A percentile compares a stretch with the other conserved stretches of the same genome.
Evolutionary conservation across 1,140 invertebrate species (phyloP).

Genomic region (Colletes latitarsis): DNA sequence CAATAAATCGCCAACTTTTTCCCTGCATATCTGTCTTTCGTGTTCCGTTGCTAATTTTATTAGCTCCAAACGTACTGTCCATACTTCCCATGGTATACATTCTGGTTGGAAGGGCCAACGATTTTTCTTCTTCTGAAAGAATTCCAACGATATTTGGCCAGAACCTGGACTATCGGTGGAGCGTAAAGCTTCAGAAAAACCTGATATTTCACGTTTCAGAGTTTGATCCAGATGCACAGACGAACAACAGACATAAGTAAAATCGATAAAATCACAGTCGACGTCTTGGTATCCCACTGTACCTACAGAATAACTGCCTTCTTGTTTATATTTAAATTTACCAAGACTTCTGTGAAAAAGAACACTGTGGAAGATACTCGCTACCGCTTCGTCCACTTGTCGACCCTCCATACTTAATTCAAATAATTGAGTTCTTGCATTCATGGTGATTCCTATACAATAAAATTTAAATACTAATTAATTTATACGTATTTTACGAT

Average conservation of each 20-base stretch:
- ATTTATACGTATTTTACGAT: background rate
- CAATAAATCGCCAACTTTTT: slow-evolving; percentile 94
- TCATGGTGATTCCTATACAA: slow-evolving; percentile 84
- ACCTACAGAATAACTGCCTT: slow-evolving; percentile 96
- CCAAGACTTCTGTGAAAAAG: slow-evolving; percentile 96
- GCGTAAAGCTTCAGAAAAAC: slow-evolving; percentile 92
- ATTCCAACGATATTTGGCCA: slow-evolving; percentile 96
- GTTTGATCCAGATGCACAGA: slow-evolving; percentile 88
- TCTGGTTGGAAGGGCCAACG: slow-evolving; percentile 94
- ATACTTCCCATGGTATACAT: slow-evolving; percentile 98
- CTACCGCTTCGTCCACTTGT: slow-evolving; percentile 96
- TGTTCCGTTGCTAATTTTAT: slow-evolving; percentile 93
- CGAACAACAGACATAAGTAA: slow-evolving; percentile 97
- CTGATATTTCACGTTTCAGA: slow-evolving; percentile 90
- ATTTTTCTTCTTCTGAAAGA: slow-evolving; percentile 95
- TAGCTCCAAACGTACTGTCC: slow-evolving; percentile 95
- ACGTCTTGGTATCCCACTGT: slow-evolving; percentile 97
- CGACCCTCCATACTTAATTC: slow-evolving; percentile 95
- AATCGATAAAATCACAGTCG: slow-evolving; percentile 98
- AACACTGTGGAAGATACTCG: slow-evolving; percentile 96
- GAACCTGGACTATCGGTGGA: slow-evolving; percentile 87
- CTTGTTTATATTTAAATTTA: slow-evolving; percentile 97
- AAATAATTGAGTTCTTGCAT: slow-evolving; percentile 93
- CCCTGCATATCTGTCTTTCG: slow-evolving; percentile 92
- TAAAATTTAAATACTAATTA: background rate